Evolutionary conservation across 2,888 invertebrate genomes (phyloP), one percentile per base, ranked within the genome.

Genomic region (Dicycla oo): DNA sequence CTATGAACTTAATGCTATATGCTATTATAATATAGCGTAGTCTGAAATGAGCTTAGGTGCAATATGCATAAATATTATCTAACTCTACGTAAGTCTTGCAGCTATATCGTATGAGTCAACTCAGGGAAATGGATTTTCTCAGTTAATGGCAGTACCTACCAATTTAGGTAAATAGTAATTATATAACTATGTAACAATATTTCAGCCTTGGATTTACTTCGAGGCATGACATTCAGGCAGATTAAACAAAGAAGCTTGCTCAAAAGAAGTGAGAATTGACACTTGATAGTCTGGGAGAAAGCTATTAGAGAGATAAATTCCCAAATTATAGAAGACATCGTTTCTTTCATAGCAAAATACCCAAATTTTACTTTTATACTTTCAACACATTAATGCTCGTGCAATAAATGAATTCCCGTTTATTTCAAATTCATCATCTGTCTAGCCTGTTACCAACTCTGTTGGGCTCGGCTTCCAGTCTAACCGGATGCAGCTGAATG

Each of bases 71-170:
- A 20, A 45, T 40, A 66, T 67, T 73, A 58, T 73, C 34, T 65
- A 69, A 62, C 47, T 18, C 30, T 26, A 58, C 65, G 10, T 49
- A 20, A 11, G 2, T 56, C 47, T 66, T 62, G 43, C 34, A 76
- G 30, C 15, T 45, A 62, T 62, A 18, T 40, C 13, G 13, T 47
- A 56, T 77, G 66, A 81, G 65, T 77, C 73, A 69, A 43, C 51
- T 49, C 23, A 20, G 63, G 73, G 45, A 80, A 76, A 80, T 71
- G 61, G 43, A 11, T 71, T 75, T 69, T 63, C 66, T 65, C 58
- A 58, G 65, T 69, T 63, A 69, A 53, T 54, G 38, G n/a, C n/a
- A 62, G 51, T 58, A 58, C 8, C 34, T 34, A n/a, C 4, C 15
- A 38, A 34, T 51, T 15, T 54, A 58, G 30, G 61, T 80, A 49